These are phyloP conservation scores for Potorous gilbertii DNA, from an alignment of 2,797 vertebrate species.

Conservation along the genomic window DNA sequence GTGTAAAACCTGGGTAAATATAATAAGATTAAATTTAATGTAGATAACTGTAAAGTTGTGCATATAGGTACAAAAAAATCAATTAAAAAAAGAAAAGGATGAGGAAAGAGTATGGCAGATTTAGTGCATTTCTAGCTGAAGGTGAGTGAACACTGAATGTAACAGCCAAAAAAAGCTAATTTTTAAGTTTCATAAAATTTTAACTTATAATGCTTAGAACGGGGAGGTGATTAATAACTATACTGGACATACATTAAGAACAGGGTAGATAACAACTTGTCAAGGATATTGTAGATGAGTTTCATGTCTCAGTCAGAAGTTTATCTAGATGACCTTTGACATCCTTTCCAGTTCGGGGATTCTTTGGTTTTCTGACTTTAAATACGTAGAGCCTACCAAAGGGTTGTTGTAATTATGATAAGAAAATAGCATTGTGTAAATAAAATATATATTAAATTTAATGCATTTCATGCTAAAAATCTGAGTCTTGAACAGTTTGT, in stretches of 20 bases:
- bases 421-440: conserved; percentile 21
- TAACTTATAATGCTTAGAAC: not conserved
- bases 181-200: not conserved
- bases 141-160: not conserved
- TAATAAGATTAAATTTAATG: not conserved
- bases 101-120: not conserved
- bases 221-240: not conserved
- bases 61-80: not conserved
- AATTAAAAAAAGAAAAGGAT: not conserved
- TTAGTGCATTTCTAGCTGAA: not conserved
- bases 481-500: conserved; percentile 23
- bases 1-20: not conserved
- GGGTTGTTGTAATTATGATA: not conserved
- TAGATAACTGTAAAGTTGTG: not conserved
- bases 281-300: not conserved
- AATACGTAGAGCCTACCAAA: conserved; percentile 23
- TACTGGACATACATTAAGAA: not conserved
- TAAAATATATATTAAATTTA: conserved; percentile 13
- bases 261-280: not conserved
- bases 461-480: conserved; percentile 38
- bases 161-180: not conserved
- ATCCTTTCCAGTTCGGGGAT: not conserved
- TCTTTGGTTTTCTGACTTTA: not conserved
- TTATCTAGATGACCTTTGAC: not conserved
- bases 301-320: not conserved